A percentile compares a stretch with the other conserved stretches of the same genome.
phyloP scores from a whole-genome alignment of 2,797 vertebrate genomes.

The Monodelphis domestica region DNA sequence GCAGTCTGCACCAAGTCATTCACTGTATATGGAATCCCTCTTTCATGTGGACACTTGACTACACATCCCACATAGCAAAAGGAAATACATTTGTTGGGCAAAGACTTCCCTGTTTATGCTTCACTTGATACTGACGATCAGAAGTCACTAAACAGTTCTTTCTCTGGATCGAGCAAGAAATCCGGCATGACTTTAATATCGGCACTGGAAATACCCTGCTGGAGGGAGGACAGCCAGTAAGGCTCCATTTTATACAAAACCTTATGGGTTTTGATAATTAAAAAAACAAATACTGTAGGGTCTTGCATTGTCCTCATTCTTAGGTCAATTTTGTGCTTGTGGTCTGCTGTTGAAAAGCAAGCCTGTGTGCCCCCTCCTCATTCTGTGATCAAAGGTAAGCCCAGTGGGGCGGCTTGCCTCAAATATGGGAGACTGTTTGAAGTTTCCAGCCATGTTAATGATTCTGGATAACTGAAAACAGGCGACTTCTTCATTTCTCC shows the following conservation, averaged over 20 bases:
- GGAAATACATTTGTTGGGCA: neutral
- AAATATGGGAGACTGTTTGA: neutral
- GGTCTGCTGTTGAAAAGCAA: neutral
- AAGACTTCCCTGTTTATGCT: neutral
- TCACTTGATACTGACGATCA: neutral
- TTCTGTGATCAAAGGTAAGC: no score
- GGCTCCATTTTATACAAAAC: neutral
- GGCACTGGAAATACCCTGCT: neutral
- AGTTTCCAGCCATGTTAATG: neutral
- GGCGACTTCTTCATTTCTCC: slow-evolving; percentile 23
- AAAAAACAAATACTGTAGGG: neutral
- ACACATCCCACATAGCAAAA: neutral
- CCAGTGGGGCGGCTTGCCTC: neutral
- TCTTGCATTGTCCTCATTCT: neutral
- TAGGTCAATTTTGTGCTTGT: neutral
- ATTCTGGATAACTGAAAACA: neutral
- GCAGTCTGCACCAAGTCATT: neutral
- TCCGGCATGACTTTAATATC: neutral
- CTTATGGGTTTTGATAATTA: neutral
- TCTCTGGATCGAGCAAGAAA: neutral
- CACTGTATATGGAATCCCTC: neutral
- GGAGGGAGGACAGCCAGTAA: neutral
- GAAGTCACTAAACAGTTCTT: neutral
- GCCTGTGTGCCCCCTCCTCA: neutral
- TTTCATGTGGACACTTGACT: neutral